These are phyloP conservation scores for Xylocopa sonorina DNA, from an alignment of 1,140 invertebrate genomes.

Conservation along the genomic window DNA sequence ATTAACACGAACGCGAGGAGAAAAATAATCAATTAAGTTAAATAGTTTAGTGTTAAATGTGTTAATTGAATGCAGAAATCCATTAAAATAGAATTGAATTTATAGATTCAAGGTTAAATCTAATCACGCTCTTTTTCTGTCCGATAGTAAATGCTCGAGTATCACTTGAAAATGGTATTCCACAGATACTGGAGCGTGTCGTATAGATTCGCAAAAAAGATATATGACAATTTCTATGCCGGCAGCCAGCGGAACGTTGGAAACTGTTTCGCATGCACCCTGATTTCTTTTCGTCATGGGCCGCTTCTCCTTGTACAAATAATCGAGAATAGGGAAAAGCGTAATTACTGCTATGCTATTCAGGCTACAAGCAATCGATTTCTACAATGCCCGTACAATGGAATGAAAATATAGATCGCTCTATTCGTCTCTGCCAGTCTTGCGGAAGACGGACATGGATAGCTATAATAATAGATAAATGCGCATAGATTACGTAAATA, in stretches of 20 bases:
- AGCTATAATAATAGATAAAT: slow-evolving; percentile 41
- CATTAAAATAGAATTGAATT: not conserved
- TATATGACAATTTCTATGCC: slow-evolving; percentile 27
- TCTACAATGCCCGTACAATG: slow-evolving; percentile 32
- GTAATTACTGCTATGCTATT: slow-evolving; percentile 40
- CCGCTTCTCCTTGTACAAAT: slow-evolving; percentile 33
- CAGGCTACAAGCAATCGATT: slow-evolving; percentile 48
- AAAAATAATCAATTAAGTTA: not conserved
- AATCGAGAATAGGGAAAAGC: slow-evolving; percentile 39
- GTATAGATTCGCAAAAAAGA: slow-evolving; percentile 14
- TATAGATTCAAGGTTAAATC: not conserved
- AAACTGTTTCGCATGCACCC: slow-evolving; percentile 37
- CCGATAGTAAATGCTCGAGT: too few relatives aligned
- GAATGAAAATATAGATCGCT: slow-evolving; percentile 37
- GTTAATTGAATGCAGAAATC: not conserved
- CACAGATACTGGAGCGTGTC: slow-evolving; percentile 18
- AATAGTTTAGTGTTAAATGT: not conserved
- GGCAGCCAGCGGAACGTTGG: slow-evolving; percentile 28
- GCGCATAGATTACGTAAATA: slow-evolving; percentile 38
- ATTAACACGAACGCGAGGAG: too few relatives aligned
- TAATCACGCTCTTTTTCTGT: not conserved
- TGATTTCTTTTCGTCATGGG: slow-evolving; percentile 44
- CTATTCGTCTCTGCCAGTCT: slow-evolving; percentile 34
- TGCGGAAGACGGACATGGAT: slow-evolving; percentile 39
- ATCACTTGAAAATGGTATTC: not conserved